phyloP scores from a whole-genome alignment of 2,888 invertebrate genomes.

The Amphimallon solstitiale region DNA sequence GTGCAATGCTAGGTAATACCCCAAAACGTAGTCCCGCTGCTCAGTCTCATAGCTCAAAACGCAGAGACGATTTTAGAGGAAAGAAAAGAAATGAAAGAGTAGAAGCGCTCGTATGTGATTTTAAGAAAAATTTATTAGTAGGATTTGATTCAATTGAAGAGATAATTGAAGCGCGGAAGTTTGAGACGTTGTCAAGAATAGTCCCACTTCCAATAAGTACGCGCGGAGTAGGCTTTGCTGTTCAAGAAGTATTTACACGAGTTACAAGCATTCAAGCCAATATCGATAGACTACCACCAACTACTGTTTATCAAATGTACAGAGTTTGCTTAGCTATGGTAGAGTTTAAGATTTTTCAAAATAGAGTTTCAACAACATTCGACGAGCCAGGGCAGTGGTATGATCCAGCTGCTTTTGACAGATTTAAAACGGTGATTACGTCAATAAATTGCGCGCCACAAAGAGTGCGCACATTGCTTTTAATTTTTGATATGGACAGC shows the following conservation, averaged over 20 bases:
- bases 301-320: too few species aligned
- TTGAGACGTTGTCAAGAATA: too few species aligned
- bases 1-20: too few species aligned
- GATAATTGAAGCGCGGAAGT: neutral
- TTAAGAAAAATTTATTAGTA: neutral
- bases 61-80: neutral
- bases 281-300: too few species aligned
- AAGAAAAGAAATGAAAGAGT: neutral
- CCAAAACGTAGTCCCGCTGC: too few species aligned
- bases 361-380: neutral
- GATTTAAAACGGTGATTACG: neutral
- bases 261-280: too few species aligned
- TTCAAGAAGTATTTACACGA: neutral
- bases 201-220: neutral
- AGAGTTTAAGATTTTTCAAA: too few species aligned
- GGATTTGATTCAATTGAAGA: neutral
- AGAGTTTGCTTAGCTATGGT: neutral
- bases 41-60: too few species aligned
- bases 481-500: too few species aligned
- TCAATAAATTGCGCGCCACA: too few species aligned
- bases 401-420: neutral
- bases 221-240: neutral
- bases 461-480: neutral
- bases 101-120: neutral
- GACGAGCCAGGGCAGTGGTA: neutral